A percentile compares a stretch with the other conserved stretches of the same genome.
phyloP scores from a whole-genome alignment of 2,797 vertebrate genomes.

The Halcyon chelicuti region DNA sequence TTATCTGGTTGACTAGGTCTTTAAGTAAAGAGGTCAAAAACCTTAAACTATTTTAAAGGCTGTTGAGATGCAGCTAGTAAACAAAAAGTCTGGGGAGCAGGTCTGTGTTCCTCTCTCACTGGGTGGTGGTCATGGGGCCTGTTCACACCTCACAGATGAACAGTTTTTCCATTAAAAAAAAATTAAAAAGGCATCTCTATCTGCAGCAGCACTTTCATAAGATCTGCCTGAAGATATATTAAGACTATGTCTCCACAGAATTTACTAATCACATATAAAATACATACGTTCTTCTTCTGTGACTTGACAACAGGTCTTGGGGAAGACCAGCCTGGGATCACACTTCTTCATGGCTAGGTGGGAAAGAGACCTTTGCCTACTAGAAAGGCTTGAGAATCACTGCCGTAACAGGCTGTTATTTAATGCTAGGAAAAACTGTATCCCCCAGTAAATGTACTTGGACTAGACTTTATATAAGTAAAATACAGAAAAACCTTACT shows the following conservation, averaged over 20 bases:
- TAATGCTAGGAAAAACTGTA: conserved; percentile 24
- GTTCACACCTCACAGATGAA: not conserved
- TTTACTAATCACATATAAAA: not conserved
- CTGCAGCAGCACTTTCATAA: not conserved
- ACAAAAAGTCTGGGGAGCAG: not conserved
- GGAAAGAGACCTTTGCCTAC: not conserved
- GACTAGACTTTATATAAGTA: not conserved
- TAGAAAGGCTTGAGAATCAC: not conserved
- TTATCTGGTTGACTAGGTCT: not conserved
- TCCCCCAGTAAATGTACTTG: not conserved
- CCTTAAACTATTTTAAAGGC: not conserved
- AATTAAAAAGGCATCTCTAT: not conserved
- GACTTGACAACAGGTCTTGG: not conserved
- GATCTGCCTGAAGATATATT: not conserved
- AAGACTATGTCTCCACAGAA: not conserved
- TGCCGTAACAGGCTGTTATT: not conserved
- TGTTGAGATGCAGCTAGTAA: not conserved
- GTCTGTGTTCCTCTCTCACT: not conserved
- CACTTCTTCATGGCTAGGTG: not conserved
- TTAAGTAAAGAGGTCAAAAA: not conserved
- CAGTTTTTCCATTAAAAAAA: not conserved
- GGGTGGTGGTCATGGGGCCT: not conserved
- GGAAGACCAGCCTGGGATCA: not conserved
- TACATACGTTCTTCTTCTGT: not conserved
- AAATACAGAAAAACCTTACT: conserved; percentile 37